Evolutionary conservation across 2,888 invertebrate genomes (phyloP).

Genomic region (Myopa tessellatipennis): DNA sequence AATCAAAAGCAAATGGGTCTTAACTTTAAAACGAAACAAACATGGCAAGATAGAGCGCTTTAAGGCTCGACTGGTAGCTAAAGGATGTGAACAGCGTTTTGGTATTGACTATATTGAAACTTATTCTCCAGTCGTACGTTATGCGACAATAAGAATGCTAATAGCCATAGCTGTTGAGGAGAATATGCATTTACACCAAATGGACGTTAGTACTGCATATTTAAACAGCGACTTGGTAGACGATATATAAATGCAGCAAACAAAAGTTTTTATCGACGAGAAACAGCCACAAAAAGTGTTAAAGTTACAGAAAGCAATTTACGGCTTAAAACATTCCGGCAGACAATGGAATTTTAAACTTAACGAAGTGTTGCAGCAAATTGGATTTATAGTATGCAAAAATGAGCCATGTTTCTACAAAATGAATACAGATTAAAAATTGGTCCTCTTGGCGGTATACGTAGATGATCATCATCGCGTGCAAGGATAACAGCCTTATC

Average conservation of each 20-base stretch:
- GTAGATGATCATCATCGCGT: background rate
- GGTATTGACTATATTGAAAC: conserved; percentile 43
- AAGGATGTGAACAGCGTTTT: conserved; percentile 39
- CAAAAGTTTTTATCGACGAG: conserved; percentile 39
- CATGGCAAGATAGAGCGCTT: conserved; percentile 43
- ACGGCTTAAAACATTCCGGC: conserved; percentile 49
- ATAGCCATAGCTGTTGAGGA: conserved; percentile 40
- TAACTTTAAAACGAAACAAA: conserved; percentile 39
- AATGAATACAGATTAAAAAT: conserved; percentile 15
- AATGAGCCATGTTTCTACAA: conserved; percentile 43
- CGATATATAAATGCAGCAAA: conserved; percentile 20
- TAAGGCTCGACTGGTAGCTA: conserved; percentile 46
- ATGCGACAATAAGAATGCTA: conserved; percentile 30
- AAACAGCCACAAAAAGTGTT: conserved; percentile 40
- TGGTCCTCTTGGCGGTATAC: conserved; percentile 25
- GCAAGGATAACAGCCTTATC: too few species aligned
- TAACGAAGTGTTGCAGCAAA: conserved; percentile 38
- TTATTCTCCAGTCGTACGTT: conserved; percentile 36
- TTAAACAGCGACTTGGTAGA: conserved; percentile 44
- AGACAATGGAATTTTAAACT: conserved; percentile 46
- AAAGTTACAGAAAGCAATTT: conserved; percentile 46
- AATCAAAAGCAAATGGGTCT: conserved; percentile 44
- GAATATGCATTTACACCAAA: conserved; percentile 34
- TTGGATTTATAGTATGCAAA: conserved; percentile 40
- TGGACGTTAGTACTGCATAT: conserved; percentile 45